Percentiles rank a stretch among this genome's conserved stretches.
phyloP scores from a whole-genome alignment of 2,113 vertebrate species.

The Saimiri boliviensis region DNA sequence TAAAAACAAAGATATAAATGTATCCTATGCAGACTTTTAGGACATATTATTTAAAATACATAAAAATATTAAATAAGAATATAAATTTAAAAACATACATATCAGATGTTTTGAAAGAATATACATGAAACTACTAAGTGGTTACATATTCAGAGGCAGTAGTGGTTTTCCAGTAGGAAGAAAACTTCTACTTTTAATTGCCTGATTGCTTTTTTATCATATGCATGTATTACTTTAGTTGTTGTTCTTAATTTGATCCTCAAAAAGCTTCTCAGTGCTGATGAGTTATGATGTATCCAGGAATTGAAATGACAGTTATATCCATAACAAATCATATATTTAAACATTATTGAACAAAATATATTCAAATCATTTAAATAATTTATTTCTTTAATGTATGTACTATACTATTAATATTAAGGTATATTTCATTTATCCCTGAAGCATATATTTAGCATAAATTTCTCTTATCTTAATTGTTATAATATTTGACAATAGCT shows the following conservation, averaged over 20 bases:
- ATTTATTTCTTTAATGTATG: not conserved
- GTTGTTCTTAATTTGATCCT: conserved; percentile 4
- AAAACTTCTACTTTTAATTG: not conserved
- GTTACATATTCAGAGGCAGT: not conserved
- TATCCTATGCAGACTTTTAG: not conserved
- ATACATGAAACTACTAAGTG: not conserved
- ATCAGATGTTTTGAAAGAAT: conserved; percentile 11
- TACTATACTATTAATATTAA: not conserved
- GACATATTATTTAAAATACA: conserved; percentile 21
- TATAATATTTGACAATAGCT: not conserved
- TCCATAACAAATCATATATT: not conserved
- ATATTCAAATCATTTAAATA: not conserved
- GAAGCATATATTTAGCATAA: fast-evolving
- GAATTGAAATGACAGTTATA: not conserved
- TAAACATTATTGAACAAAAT: not conserved
- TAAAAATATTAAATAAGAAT: not conserved
- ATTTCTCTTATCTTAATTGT: not conserved
- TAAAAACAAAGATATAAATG: not conserved
- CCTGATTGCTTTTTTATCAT: not conserved
- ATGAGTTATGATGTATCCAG: not conserved
- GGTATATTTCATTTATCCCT: not conserved
- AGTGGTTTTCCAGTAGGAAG: not conserved
- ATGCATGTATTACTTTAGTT: not conserved
- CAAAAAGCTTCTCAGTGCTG: not conserved
- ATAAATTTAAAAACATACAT: conserved; percentile 13